A percentile compares a stretch with the other conserved stretches of the same genome.
Evolutionary conservation across 2,797 vertebrate species (phyloP).

Genomic region (Pteropus rufus): DNA sequence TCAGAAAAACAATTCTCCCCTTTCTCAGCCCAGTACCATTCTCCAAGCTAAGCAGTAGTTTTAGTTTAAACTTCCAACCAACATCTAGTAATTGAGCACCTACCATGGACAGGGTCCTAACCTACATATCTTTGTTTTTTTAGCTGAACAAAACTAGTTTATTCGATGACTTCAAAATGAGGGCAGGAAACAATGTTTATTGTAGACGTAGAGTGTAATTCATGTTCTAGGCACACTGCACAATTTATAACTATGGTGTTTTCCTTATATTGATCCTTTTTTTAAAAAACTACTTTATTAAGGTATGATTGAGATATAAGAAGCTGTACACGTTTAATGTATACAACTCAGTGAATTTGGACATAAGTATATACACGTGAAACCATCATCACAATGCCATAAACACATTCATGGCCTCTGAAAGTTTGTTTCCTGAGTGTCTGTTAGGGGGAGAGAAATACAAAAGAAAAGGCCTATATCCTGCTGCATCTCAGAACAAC

Average conservation of each 20-base stretch:
- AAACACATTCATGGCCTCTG: not conserved
- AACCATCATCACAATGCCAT: not conserved
- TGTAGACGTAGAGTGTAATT: not conserved
- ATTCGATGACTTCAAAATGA: not conserved
- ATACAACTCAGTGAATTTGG: not conserved
- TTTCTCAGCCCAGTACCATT: no score
- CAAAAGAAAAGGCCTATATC: not conserved
- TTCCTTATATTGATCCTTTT: not conserved
- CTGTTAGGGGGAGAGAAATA: not conserved
- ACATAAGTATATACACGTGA: not conserved
- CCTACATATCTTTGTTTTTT: not conserved
- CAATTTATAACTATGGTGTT: not conserved
- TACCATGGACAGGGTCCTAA: not conserved
- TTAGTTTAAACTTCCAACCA: not conserved
- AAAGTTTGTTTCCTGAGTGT: not conserved
- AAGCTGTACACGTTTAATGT: not conserved
- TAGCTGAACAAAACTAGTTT: not conserved
- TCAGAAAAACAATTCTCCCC: not conserved
- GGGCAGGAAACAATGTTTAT: not conserved
- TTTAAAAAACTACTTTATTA: not conserved
- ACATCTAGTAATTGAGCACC: not conserved
- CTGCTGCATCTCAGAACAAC: not conserved
- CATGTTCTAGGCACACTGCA: not conserved
- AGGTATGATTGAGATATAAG: not conserved
- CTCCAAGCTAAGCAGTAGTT: not conserved